These are phyloP conservation scores for Pammene fasciana DNA, from an alignment of 2,888 invertebrate species.

Conservation along the genomic window DNA sequence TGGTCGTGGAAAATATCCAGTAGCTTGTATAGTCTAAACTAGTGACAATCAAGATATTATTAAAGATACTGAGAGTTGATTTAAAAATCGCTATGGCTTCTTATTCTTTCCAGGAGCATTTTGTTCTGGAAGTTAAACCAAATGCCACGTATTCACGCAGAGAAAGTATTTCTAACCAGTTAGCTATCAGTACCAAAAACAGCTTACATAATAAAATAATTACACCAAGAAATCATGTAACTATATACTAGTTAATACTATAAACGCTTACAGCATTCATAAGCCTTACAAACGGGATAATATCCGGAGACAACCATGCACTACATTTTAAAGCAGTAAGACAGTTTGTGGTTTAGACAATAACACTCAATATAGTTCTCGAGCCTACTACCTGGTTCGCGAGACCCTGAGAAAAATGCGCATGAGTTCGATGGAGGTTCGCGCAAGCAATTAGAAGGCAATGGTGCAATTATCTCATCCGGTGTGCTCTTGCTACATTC, in stretches of 20 bases:
- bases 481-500: constrained; percentile 52
- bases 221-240: no score
- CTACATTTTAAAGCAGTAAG: not conserved
- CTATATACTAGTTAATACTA: no score
- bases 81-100: not conserved
- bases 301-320: no score
- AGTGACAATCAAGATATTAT: no score
- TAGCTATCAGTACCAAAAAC: constrained; percentile 41
- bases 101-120: not conserved
- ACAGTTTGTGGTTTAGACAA: not conserved
- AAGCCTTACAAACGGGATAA: no score
- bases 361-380: constrained; percentile 33
- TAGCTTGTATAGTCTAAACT: not conserved
- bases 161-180: constrained; percentile 64
- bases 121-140: constrained; percentile 48
- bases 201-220: no score
- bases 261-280: no score
- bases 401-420: constrained; percentile 55
- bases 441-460: constrained; percentile 59
- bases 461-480: constrained; percentile 61
- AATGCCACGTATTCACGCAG: constrained; percentile 53
- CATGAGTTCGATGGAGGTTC: constrained; percentile 57
- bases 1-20: not conserved
- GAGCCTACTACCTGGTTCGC: constrained; percentile 50
- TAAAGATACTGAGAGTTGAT: no score